These are phyloP conservation scores for Saccostrea cuccullata DNA, from an alignment of 1,140 invertebrate genomes.

Conservation along the genomic window DNA sequence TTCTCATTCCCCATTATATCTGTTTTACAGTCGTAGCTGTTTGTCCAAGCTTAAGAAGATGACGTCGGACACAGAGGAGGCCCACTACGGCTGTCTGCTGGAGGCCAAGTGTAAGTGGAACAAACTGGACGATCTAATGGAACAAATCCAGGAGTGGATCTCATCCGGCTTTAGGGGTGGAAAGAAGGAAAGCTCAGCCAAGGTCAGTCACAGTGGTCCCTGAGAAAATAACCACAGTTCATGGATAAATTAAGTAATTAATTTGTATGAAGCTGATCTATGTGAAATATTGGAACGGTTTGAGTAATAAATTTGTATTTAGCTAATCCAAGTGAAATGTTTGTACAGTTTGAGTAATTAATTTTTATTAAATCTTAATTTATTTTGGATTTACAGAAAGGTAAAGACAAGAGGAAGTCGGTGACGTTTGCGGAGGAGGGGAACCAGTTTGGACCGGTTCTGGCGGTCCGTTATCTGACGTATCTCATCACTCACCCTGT, in stretches of 20 bases:
- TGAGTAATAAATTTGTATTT: too few relatives aligned
- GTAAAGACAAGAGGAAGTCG: slow-evolving; percentile 53
- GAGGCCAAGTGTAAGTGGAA: slow-evolving; percentile 70
- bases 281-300: too few relatives aligned
- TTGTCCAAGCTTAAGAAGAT: slow-evolving; percentile 64
- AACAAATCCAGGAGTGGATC: slow-evolving; percentile 66
- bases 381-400: slow-evolving; percentile 36
- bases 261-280: too few relatives aligned
- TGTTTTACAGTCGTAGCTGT: slow-evolving; percentile 57
- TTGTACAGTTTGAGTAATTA: too few relatives aligned
- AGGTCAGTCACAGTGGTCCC: background rate
- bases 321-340: too few relatives aligned
- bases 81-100: slow-evolving; percentile 60
- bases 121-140: slow-evolving; percentile 62
- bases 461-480: slow-evolving; percentile 57
- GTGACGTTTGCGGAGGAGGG: slow-evolving; percentile 60
- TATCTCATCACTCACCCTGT: slow-evolving; percentile 54
- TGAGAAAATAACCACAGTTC: background rate
- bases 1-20: slow-evolving; percentile 7
- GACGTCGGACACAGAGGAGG: slow-evolving; percentile 35
- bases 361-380: too few relatives aligned
- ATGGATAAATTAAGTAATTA: too few relatives aligned
- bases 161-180: background rate
- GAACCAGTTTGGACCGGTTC: slow-evolving; percentile 45
- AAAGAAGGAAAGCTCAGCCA: background rate